Base-by-base conservation (phyloP, 1,140 invertebrate species). In the Sweltsa coloradensis region DNA sequence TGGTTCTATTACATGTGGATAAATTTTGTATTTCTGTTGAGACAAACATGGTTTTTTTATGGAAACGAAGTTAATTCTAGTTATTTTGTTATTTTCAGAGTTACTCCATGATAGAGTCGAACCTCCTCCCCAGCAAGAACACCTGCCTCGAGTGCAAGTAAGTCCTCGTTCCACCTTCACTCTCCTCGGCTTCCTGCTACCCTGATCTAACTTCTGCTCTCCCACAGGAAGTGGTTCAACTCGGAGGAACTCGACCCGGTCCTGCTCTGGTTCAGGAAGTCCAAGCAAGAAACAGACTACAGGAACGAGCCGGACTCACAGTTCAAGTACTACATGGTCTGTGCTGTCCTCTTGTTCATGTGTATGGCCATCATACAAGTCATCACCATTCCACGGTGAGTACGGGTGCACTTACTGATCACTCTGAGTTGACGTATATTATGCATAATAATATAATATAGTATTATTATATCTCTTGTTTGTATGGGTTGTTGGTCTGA, bases 21-120 rank as follows among this genome's bases (percentile, higher is more conserved):
- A n/a, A n/a, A n/a, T n/a, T n/a, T n/a, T n/a, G n/a, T n/a, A n/a
- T n/a, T n/a, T n/a, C n/a, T n/a, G n/a, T n/a, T n/a, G n/a, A n/a
- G n/a, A n/a, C n/a, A n/a, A n/a, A n/a, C n/a, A n/a, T n/a, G n/a
- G n/a, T n/a, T n/a, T n/a, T n/a, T n/a, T n/a, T n/a, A n/a, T n/a
- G n/a, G n/a, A n/a, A n/a, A n/a, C n/a, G n/a, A n/a, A n/a, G n/a
- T n/a, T n/a, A n/a, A n/a, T n/a, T n/a, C n/a, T n/a, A n/a, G n/a
- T n/a, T n/a, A n/a, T n/a, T n/a, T n/a, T 45, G 47, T 59, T 57
- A 55, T 53, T 78, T 78, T 51, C 70, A 91, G 88, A 90, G 86
- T 58, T 76, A 90, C 45, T 83, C 85, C 3, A 86, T 89, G 79
- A 89, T 90, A 49, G 87, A 90, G 63, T 85, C 87, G 19, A 89